These are phyloP conservation scores for Drosophila diplacantha DNA, from an alignment of 2,888 invertebrate genomes.

Conservation along the genomic window DNA sequence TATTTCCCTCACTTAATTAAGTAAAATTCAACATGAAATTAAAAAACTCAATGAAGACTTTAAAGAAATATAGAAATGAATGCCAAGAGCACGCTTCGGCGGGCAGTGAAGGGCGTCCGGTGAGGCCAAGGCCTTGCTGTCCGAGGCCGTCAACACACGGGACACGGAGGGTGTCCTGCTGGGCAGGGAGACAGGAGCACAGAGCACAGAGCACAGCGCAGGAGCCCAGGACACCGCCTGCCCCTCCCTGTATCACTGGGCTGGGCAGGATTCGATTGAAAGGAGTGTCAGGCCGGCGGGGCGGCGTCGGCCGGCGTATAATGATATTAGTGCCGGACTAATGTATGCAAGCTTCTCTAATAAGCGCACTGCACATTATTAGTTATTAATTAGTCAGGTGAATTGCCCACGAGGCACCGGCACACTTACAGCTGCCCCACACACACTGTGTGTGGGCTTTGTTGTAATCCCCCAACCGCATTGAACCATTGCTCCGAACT, in stretches of 20 bases:
- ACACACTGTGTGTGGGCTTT: constrained; percentile 29
- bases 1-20: background rate
- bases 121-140: constrained; percentile 5
- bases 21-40: too few relatives aligned
- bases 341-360: constrained; percentile 63
- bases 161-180: background rate
- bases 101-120: background rate
- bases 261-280: background rate
- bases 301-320: constrained; percentile 44
- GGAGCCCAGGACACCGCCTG: background rate
- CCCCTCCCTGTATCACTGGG: background rate
- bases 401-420: constrained; percentile 33
- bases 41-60: too few relatives aligned
- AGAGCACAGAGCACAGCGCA: background rate
- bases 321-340: constrained; percentile 62
- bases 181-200: background rate
- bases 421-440: background rate
- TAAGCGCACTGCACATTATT: constrained; percentile 69
- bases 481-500: constrained; percentile 33
- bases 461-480: constrained; percentile 43
- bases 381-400: constrained; percentile 66
- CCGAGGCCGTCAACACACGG: constrained; percentile 16
- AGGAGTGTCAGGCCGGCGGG: constrained; percentile 3
- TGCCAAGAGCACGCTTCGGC: background rate
- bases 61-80: background rate